A percentile compares a stretch with the other conserved stretches of the same genome.
These are phyloP conservation scores for Drosophila fuyamai DNA, from an alignment of 1,140 invertebrate genomes.

Conservation along the genomic window DNA sequence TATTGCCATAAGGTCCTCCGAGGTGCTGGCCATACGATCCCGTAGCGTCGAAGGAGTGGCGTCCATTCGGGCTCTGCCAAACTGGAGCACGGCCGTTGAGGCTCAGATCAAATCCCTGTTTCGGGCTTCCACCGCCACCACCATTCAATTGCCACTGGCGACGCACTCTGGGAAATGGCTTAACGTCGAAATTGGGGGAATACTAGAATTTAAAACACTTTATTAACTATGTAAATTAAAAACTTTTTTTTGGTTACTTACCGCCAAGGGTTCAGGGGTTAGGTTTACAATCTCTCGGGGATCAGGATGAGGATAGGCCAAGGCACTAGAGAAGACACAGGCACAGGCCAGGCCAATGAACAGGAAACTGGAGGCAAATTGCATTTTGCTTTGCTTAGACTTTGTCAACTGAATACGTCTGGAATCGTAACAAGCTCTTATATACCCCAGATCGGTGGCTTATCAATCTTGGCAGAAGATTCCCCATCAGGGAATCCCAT, in stretches of 20 bases:
- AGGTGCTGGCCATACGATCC: conserved; percentile 73
- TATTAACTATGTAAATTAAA: neutral
- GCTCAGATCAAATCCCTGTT: conserved; percentile 68
- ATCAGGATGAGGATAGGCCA: conserved; percentile 45
- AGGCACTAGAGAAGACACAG: conserved; percentile 5
- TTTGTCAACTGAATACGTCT: conserved; percentile 26
- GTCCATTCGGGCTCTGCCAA: conserved; percentile 75
- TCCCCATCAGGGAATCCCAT: conserved; percentile 52
- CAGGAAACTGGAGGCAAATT: conserved; percentile 26
- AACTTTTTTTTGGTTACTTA: conserved; percentile 10
- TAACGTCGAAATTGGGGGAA: conserved; percentile 1
- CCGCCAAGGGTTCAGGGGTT: conserved; percentile 19
- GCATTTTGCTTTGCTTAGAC: conserved; percentile 38
- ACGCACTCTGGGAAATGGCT: conserved; percentile 30
- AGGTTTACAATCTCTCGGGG: conserved; percentile 5
- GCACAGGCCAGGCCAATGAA: conserved; percentile 32
- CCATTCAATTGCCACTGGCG: conserved; percentile 56
- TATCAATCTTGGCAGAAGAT: conserved; percentile 44
- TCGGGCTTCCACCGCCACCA: conserved; percentile 62
- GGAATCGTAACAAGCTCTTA: neutral
- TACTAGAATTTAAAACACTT: conserved; percentile 1
- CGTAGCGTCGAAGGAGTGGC: conserved; percentile 67
- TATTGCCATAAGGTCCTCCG: conserved; percentile 77
- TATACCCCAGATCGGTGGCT: conserved; percentile 17
- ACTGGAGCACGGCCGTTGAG: conserved; percentile 62